phyloP scores from a whole-genome alignment of 2,797 vertebrate genomes.

The Sphenopsis melanotis region DNA sequence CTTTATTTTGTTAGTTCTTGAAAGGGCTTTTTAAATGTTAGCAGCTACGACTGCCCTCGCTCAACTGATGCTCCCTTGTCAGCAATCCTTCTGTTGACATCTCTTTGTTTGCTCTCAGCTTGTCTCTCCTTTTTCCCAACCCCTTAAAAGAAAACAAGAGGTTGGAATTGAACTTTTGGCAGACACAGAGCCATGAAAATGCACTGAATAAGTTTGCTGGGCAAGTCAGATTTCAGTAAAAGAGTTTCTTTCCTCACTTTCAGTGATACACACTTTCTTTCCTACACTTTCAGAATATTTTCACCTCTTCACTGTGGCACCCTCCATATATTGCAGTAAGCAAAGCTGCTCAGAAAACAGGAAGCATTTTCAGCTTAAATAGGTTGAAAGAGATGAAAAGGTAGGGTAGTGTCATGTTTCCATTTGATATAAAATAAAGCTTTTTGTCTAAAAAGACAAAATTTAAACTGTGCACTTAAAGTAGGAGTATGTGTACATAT shows the following conservation, averaged over 20 bases:
- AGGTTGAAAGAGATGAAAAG: background rate
- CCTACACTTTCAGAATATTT: background rate
- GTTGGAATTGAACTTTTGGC: background rate
- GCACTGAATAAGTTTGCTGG: background rate
- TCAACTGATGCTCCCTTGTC: slow-evolving; percentile 37
- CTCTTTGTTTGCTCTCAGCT: slow-evolving; percentile 28
- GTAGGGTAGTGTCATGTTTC: background rate
- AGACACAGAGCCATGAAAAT: background rate
- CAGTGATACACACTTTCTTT: background rate
- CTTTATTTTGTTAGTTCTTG: slow-evolving; percentile 71
- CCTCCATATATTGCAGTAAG: background rate
- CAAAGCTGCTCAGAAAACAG: background rate
- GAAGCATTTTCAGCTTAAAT: background rate
- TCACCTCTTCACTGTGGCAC: background rate
- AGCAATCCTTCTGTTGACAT: slow-evolving; percentile 59
- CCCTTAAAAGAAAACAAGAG: slow-evolving; percentile 45
- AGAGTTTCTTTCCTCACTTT: background rate
- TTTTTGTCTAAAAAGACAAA: background rate
- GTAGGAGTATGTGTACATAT: background rate
- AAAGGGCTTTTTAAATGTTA: slow-evolving; percentile 77
- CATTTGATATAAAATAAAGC: background rate
- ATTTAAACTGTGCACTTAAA: background rate
- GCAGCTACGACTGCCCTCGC: slow-evolving; percentile 40
- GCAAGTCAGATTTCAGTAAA: background rate
- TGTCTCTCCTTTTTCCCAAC: background rate